Base-by-base conservation (phyloP, 2,888 invertebrate genomes). In the Schizotus pectinicornis region DNA sequence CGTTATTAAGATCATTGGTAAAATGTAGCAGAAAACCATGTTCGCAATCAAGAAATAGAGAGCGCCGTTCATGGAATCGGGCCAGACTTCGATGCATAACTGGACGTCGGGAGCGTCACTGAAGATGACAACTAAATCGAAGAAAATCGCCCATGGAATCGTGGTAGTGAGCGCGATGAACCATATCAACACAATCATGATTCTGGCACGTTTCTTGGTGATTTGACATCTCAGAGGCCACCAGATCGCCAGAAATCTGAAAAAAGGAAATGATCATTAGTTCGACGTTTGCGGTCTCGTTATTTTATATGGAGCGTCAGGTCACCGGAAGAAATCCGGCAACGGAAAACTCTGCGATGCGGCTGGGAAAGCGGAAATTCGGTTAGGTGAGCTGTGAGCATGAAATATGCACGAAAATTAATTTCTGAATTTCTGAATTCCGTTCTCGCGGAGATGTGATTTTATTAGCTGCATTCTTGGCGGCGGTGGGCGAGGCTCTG, bases 191-290 rank as follows among this genome's bases (percentile, higher is more conserved):
- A 92, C 82, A 71, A 96, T 95, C 86, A 95, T 91, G 77, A 92
- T 83, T 50, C 94, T 86, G 7, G 95, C 94, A 11, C 94, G 88
- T 52, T 90, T 85, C 74, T 93, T 93, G 42, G 95, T 94, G 80
- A 96, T 93, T 79, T 95, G 94, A 74, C 90, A 89, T 74, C 92
- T 93, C 71, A 96, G 80, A 1, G 95, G 94, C 89, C 94, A 95
- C 91, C 96, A 95, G 72, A 96, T 97, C 41, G 96, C 96, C 68
- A 96, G 85, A 78, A 95, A 96, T 83, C 96, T 96, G 89, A 11
- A 89, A 83, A 80, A 69, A 63, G 72, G 69, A 59, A 43, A 47
- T 6, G 7, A 32, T 43, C 12, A 43, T n/a, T n/a, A 38, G 8
- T n/a, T 1, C 11, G 12, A 46, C 9, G 6, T 35, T 35, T 46